These are phyloP conservation scores for Bhutanitis thaidina DNA, from an alignment of 2,888 invertebrate genomes.

Conservation along the genomic window DNA sequence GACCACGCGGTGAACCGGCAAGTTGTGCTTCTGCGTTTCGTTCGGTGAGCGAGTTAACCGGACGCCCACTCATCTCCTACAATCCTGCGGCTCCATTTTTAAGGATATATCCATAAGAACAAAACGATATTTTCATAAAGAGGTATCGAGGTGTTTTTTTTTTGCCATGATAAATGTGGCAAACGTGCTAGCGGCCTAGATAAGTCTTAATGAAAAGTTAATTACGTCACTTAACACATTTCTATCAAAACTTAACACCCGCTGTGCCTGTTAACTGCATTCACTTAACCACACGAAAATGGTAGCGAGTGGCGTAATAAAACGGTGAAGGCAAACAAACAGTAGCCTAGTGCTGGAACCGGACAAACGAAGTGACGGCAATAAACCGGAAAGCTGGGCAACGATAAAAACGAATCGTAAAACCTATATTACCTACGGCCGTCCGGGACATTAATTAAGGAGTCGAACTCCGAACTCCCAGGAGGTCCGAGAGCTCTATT, in stretches of 20 bases:
- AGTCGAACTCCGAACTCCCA: conserved; percentile 4
- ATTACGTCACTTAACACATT: no score
- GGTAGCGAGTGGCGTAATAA: background rate
- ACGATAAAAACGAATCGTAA: conserved; percentile 10
- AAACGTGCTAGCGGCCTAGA: no score
- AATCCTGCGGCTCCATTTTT: no score
- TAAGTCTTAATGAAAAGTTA: no score
- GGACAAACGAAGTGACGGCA: background rate
- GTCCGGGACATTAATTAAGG: conserved; percentile 14
- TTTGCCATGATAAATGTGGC: no score
- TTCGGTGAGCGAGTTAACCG: no score
- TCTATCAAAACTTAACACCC: background rate
- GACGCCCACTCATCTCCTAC: no score
- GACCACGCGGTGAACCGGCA: no score
- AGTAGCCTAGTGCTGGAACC: background rate
- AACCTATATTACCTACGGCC: conserved; percentile 3
- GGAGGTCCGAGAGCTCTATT: conserved; percentile 6
- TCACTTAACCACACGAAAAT: conserved; percentile 15
- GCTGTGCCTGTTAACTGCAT: background rate
- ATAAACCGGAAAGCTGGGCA: background rate
- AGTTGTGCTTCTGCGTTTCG: no score
- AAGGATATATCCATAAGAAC: no score
- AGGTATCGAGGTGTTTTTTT: no score
- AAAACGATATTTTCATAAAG: no score
- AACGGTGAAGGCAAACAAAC: background rate